These are phyloP conservation scores for Pangasianodon hypophthalmus DNA, from an alignment of 2,113 vertebrate genomes.

Conservation along the genomic window DNA sequence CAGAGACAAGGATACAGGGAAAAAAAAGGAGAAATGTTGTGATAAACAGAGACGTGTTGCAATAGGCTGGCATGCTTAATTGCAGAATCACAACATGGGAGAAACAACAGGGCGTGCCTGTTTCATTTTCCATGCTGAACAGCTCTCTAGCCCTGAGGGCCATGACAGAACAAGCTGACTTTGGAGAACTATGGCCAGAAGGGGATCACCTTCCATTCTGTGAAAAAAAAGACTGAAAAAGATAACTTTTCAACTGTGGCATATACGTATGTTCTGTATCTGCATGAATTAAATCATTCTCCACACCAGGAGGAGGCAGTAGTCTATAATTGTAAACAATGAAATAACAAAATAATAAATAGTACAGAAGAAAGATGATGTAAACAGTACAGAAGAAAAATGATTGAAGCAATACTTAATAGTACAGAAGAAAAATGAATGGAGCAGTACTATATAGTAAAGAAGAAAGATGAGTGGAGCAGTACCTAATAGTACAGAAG, in stretches of 20 bases:
- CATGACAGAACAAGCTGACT: constrained; percentile 13
- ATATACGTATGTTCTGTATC: background rate
- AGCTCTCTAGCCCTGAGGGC: constrained; percentile 10
- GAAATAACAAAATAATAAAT: background rate
- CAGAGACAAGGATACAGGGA: background rate
- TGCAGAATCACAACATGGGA: constrained; percentile 40
- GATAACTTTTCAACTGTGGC: background rate
- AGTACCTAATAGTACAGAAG: background rate
- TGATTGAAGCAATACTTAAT: background rate
- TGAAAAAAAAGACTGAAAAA: background rate
- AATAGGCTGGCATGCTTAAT: constrained; percentile 44
- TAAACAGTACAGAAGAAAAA: background rate
- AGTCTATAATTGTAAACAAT: background rate
- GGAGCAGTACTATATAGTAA: background rate
- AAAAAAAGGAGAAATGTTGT: background rate
- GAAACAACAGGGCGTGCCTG: constrained; percentile 46
- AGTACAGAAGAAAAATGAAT: background rate
- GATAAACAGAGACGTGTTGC: constrained; percentile 41
- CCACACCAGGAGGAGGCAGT: background rate
- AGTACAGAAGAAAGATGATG: background rate
- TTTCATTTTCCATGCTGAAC: constrained; percentile 40
- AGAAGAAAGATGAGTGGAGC: background rate
- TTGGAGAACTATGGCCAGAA: background rate
- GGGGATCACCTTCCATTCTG: constrained; percentile 1
- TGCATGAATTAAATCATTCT: background rate